These are phyloP conservation scores for Stegastes partitus DNA, from an alignment of 2,113 vertebrate species.

Conservation along the genomic window DNA sequence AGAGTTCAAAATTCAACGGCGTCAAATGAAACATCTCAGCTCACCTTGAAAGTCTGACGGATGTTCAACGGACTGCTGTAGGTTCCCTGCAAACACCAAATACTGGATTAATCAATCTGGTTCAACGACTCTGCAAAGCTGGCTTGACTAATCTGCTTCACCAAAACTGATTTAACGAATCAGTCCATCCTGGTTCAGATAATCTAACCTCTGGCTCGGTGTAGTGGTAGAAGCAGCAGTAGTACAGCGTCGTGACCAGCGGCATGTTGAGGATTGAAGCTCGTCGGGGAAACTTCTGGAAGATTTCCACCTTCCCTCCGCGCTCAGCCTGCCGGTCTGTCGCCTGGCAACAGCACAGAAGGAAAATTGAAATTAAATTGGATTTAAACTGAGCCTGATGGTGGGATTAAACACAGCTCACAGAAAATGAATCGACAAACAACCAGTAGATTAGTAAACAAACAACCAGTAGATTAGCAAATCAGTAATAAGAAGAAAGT, in stretches of 20 bases:
- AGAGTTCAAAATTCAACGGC: neutral
- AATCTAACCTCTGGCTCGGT: constrained; percentile 48
- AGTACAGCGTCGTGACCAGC: constrained; percentile 95
- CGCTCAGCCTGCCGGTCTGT: constrained; percentile 88
- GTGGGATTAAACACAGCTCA: no score
- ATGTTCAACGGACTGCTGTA: constrained; percentile 95
- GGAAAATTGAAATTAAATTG: neutral
- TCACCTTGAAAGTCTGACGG: constrained; percentile 95
- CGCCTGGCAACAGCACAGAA: constrained; percentile 77
- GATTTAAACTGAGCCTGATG: no score
- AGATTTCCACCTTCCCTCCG: constrained; percentile 89
- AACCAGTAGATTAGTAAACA: no score
- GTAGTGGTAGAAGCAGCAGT: constrained; percentile 97
- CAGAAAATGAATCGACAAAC: no score
- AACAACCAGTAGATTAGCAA: no score
- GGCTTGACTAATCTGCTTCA: no score
- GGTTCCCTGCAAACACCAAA: constrained; percentile 84
- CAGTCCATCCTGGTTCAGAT: neutral
- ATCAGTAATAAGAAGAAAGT: no score
- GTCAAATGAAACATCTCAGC: neutral
- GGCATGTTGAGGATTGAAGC: constrained; percentile 97
- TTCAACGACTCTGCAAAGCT: neutral
- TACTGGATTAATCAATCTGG: neutral
- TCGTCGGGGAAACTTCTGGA: constrained; percentile 92
- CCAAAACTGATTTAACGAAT: no score